A percentile compares a stretch with the other conserved stretches of the same genome.
phyloP scores from a whole-genome alignment of 2,888 invertebrate genomes.

The Camponotus fellah region DNA sequence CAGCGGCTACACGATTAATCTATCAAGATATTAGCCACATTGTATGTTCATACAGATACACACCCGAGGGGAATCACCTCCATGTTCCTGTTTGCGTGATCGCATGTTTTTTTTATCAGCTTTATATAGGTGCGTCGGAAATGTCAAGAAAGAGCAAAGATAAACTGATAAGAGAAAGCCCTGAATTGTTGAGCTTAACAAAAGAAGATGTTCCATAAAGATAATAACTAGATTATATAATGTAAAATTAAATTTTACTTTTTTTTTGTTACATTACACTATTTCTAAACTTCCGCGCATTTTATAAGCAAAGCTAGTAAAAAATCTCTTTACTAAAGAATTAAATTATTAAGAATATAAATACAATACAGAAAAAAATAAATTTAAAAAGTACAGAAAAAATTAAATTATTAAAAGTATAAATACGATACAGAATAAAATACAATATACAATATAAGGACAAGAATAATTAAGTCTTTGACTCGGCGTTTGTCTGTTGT shows the following conservation, averaged over 20 bases:
- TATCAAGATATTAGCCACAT: conserved; percentile 12
- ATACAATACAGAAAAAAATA: not conserved
- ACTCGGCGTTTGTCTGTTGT: not conserved
- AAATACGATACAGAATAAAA: not conserved
- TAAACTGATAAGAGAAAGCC: conserved; percentile 11
- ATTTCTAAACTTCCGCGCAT: not conserved
- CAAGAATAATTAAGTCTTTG: not conserved
- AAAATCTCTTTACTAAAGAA: not conserved
- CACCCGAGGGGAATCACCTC: conserved; percentile 30
- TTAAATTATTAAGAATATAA: conserved; percentile 1
- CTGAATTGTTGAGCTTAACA: not conserved
- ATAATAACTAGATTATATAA: not conserved
- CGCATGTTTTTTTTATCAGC: conserved; percentile 8
- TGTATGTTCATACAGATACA: not conserved
- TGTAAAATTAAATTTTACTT: not conserved
- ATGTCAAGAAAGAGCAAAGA: not conserved
- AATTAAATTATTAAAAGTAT: not conserved
- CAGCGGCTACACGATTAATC: not conserved
- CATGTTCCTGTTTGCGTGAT: not conserved
- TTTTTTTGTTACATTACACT: conserved; percentile 5
- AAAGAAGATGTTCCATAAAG: not conserved
- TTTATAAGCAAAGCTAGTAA: not conserved
- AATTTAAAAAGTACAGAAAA: no score
- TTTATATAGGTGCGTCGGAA: not conserved
- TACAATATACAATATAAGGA: not conserved